Base-by-base conservation (phyloP, 37 sponge, comb jelly and placozoan genomes). In the Lycopodina hypogea region DNA sequence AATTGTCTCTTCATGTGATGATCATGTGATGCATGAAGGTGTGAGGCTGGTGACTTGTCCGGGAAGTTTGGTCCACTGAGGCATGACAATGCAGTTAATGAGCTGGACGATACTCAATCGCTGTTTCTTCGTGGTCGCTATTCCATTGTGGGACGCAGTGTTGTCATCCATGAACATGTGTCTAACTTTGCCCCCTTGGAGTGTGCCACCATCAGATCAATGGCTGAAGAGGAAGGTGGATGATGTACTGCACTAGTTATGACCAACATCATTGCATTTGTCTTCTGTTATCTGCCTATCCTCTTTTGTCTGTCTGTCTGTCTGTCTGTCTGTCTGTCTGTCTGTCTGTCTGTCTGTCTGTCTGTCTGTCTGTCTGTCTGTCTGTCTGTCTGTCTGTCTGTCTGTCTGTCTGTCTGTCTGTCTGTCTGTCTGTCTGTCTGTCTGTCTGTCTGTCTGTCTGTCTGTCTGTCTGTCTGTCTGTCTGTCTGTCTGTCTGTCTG, bases 31-130 rank as follows among this genome's bases (percentile, higher is more conserved):
- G n/a, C n/a, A n/a, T n/a, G n/a, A 45, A 81, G 82, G 29, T 88
- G 89, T 88, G 89, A 83, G 34, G 74, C 67, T 41, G 89, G 89
- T 40, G 89, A 88, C 59, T 69, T 88, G 14, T 53, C 69, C 56
- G 89, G 89, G 7, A 88, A 82, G 41, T 70, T 88, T 55, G 89
- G 84, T 62, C 74, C 68, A 0, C 72, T 86, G 24, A 68, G 40
- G 45, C 72, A 1, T 40, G 38, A 39, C 60, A 51, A 51, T 23
- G 12, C 22, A 40, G 1, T 77, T 34, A 18, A 48, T 8, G 30
- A 23, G 29, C 15, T 70, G 12, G 85, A 84, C 35, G 59, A 45
- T 57, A 66, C 86, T 14, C 68, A 80, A 0, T 0, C 69, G 12
- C 51, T 84, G 24, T 17, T 30, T 51, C 75, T 82, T n/a, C 34